Conservation (phyloP, 1,140 invertebrate genomes). For the Rhagoletis zephyria region DNA sequence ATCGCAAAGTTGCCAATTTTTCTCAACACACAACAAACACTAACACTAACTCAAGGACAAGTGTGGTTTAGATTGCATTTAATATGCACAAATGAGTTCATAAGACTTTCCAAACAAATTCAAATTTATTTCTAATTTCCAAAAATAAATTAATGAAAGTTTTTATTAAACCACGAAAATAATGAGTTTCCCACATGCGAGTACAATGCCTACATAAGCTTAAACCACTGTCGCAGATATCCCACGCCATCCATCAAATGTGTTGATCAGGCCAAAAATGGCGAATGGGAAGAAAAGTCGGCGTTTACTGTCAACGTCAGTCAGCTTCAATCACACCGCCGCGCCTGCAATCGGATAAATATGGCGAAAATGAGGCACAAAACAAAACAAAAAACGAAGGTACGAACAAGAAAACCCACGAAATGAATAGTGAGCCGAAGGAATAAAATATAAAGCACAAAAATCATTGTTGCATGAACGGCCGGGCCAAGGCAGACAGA, state of each 20-base stretch:
- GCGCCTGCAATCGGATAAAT: conserved; percentile 48
- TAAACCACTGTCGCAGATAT: conserved; percentile 12
- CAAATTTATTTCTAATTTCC: neutral
- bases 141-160: neutral
- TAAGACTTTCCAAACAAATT: neutral
- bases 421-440: neutral
- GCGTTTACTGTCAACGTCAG: conserved; percentile 48
- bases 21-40: too few relatives aligned
- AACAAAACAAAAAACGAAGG: neutral
- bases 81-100: neutral
- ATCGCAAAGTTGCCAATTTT: too few relatives aligned
- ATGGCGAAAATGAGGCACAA: conserved; percentile 43
- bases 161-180: neutral
- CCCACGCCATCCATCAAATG: conserved; percentile 38
- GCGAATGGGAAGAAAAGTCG: conserved; percentile 39
- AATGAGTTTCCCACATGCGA: neutral
- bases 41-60: too few relatives aligned
- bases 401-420: neutral
- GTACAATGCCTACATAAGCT: neutral
- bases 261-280: conserved; percentile 31
- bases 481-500: neutral
- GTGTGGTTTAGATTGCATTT: too few relatives aligned
- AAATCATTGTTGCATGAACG: conserved; percentile 47
- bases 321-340: conserved; percentile 46
- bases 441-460: conserved; percentile 28